These are phyloP conservation scores for Gastracanthus pulcherrimus DNA, from an alignment of 2,888 invertebrate genomes.

Conservation along the genomic window DNA sequence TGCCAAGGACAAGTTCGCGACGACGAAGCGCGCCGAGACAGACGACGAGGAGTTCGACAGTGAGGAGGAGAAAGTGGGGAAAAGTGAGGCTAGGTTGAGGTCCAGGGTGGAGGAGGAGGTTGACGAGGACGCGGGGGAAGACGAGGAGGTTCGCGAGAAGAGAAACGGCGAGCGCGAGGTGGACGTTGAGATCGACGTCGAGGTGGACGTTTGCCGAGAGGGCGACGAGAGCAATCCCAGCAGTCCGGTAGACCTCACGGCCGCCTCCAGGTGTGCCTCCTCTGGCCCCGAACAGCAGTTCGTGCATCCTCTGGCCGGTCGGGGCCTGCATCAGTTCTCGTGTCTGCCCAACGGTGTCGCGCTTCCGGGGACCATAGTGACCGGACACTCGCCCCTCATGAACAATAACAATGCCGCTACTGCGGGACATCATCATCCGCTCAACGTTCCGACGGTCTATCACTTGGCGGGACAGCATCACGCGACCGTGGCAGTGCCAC, in stretches of 20 bases:
- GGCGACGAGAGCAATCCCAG: slow-evolving; percentile 72
- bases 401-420: background rate
- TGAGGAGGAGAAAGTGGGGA: slow-evolving; percentile 61
- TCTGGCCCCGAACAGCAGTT: slow-evolving; percentile 59
- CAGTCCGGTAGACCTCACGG: slow-evolving; percentile 77
- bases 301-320: slow-evolving; percentile 68
- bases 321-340: slow-evolving; percentile 65
- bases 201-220: slow-evolving; percentile 56
- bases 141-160: slow-evolving; percentile 57
- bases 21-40: slow-evolving; percentile 55
- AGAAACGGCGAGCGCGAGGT: slow-evolving; percentile 60
- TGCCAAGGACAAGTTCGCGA: slow-evolving; percentile 27
- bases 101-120: slow-evolving; percentile 57
- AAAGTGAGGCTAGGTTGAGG: slow-evolving; percentile 11
- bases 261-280: slow-evolving; percentile 69
- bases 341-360: slow-evolving; percentile 66
- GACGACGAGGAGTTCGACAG: slow-evolving; percentile 62
- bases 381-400: slow-evolving; percentile 23
- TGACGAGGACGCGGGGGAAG: slow-evolving; percentile 64
- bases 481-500: slow-evolving; percentile 56
- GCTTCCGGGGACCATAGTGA: slow-evolving; percentile 49
- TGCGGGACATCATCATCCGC: background rate
- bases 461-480: slow-evolving; percentile 50
- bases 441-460: slow-evolving; percentile 38
- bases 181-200: slow-evolving; percentile 68